Conservation (phyloP, 2,113 vertebrate genomes). For the Gallinago jamesoni region DNA sequence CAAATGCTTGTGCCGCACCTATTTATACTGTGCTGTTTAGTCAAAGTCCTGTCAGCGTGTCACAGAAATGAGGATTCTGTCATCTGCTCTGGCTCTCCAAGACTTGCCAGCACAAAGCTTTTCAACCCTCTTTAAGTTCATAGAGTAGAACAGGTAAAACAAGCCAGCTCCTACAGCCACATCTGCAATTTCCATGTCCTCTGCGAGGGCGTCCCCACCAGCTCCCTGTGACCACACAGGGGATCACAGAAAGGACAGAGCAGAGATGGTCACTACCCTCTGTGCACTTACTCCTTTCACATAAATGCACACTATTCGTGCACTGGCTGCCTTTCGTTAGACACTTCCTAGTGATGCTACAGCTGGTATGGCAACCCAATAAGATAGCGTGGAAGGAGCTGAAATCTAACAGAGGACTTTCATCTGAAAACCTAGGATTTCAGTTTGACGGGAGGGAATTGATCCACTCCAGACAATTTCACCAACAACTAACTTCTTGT, state of each 20-base stretch:
- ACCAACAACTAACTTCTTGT: neutral
- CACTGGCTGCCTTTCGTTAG: neutral
- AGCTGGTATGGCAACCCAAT: neutral
- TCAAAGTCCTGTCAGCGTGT: neutral
- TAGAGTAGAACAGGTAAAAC: neutral
- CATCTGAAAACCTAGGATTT: neutral
- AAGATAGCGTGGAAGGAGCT: neutral
- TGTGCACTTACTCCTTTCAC: rapidly evolving
- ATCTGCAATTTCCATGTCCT: neutral
- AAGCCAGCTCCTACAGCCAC: neutral
- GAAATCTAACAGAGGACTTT: neutral
- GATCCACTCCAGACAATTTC: neutral
- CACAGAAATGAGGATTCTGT: neutral
- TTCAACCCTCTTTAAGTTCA: neutral
- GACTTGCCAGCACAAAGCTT: neutral
- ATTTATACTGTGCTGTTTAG: neutral
- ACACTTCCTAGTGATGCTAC: neutral
- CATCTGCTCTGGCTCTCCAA: neutral
- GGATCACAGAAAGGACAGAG: neutral
- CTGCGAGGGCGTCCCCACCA: rapidly evolving
- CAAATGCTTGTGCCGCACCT: neutral
- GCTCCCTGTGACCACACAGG: rapidly evolving
- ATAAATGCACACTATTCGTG: neutral
- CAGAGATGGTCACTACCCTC: neutral
- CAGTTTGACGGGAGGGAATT: neutral